Conservation (phyloP, 2,113 vertebrate genomes). For the Phoenicopterus ruber region DNA sequence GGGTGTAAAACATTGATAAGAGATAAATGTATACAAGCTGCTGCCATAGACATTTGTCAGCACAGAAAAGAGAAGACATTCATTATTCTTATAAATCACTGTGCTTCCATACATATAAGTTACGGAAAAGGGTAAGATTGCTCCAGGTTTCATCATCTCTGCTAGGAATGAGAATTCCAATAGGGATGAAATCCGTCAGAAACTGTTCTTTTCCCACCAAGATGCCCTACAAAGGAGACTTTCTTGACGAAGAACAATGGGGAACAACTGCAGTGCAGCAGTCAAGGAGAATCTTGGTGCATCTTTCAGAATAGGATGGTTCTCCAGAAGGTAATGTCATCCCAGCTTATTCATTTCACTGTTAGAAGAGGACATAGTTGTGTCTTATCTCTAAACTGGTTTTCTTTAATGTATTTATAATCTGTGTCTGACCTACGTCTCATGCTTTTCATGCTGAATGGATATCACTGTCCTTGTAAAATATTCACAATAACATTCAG, state of each 20-base stretch:
- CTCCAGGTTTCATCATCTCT: background rate
- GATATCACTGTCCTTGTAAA: background rate
- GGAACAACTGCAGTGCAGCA: background rate
- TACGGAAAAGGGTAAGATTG: background rate
- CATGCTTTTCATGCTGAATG: background rate
- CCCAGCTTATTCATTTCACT: background rate
- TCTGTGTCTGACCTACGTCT: background rate
- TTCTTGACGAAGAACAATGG: background rate
- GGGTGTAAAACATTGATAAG: background rate
- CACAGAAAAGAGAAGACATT: background rate
- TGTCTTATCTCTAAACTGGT: background rate
- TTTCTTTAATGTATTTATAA: background rate
- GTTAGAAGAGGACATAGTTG: background rate
- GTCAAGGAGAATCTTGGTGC: background rate
- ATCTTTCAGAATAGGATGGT: background rate
- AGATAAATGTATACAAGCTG: background rate
- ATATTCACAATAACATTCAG: background rate
- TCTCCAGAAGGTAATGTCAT: background rate
- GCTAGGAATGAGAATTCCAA: background rate
- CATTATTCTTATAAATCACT: background rate
- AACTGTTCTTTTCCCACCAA: background rate
- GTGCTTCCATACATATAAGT: background rate
- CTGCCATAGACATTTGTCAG: background rate
- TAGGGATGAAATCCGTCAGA: background rate
- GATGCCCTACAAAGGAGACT: background rate